Percentiles rank a stretch among this genome's conserved stretches.
phyloP scores from a whole-genome alignment of 1,140 invertebrate species.

The Anoplophora glabripennis region DNA sequence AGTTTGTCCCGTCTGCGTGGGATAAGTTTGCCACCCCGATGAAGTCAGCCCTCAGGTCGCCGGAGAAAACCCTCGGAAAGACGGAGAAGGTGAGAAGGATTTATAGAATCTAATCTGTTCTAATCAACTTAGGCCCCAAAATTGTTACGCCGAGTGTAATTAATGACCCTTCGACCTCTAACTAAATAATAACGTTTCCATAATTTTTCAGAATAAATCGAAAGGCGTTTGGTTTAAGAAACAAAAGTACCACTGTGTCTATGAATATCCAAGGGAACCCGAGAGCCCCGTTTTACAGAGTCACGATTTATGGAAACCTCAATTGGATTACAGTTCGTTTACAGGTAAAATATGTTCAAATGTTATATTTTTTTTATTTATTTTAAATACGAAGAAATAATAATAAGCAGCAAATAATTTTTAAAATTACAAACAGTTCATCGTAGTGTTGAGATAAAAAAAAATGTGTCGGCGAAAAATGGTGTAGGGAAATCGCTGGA shows the following conservation, averaged over 20 bases:
- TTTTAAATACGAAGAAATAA: no score
- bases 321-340: conserved; percentile 43
- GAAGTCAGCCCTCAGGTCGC: conserved; percentile 56
- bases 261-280: conserved; percentile 74
- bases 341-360: conserved; percentile 34
- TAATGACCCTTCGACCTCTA: neutral
- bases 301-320: conserved; percentile 45
- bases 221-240: conserved; percentile 73
- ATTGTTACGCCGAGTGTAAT: neutral
- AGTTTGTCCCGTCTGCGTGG: conserved; percentile 61
- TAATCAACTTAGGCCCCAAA: neutral
- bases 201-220: conserved; percentile 52
- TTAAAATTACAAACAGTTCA: no score
- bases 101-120: no score
- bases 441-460: no score
- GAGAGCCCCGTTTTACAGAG: conserved; percentile 44
- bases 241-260: conserved; percentile 77
- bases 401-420: no score
- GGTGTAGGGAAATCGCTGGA: no score
- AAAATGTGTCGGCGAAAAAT: no score
- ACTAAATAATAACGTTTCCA: conserved; percentile 11
- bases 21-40: conserved; percentile 57
- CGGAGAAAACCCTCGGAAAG: conserved; percentile 50
- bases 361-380: no score
- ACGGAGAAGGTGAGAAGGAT: conserved; percentile 32